These are phyloP conservation scores for Lynx canadensis DNA, from an alignment of 2,113 vertebrate species.

Conservation along the genomic window DNA sequence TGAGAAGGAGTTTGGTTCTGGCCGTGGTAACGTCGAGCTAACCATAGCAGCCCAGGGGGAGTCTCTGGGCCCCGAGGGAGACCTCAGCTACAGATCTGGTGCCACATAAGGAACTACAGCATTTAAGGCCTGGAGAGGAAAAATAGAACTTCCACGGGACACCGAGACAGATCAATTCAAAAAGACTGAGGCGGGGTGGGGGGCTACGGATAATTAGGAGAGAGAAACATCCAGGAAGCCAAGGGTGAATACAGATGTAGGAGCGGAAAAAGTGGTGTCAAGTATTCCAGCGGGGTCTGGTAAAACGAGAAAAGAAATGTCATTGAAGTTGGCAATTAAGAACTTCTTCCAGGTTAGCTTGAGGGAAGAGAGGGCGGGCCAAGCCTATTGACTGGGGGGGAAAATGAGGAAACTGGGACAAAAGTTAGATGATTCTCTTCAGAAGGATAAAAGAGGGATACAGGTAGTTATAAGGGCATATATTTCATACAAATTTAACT, in stretches of 20 bases:
- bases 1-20: neutral
- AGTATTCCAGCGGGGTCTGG: neutral
- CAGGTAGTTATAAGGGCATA: neutral
- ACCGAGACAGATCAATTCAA: neutral
- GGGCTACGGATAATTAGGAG: neutral
- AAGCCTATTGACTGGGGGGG: neutral
- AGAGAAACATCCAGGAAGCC: neutral
- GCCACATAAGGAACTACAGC: neutral
- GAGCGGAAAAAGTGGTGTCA: neutral
- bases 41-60: neutral
- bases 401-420: neutral
- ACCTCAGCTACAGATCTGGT: neutral
- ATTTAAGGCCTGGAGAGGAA: neutral
- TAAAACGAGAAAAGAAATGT: neutral
- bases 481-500: constrained; percentile 26
- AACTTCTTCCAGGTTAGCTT: neutral
- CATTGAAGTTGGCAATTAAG: neutral
- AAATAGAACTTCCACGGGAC: neutral
- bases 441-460: neutral
- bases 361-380: neutral
- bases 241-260: neutral
- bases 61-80: neutral
- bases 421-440: neutral
- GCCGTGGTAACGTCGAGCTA: neutral
- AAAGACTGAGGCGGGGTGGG: neutral